Percentiles rank a stretch among this genome's conserved stretches.
Evolutionary conservation across 2,113 vertebrate species (phyloP).

Genomic region (Callorhinus ursinus): DNA sequence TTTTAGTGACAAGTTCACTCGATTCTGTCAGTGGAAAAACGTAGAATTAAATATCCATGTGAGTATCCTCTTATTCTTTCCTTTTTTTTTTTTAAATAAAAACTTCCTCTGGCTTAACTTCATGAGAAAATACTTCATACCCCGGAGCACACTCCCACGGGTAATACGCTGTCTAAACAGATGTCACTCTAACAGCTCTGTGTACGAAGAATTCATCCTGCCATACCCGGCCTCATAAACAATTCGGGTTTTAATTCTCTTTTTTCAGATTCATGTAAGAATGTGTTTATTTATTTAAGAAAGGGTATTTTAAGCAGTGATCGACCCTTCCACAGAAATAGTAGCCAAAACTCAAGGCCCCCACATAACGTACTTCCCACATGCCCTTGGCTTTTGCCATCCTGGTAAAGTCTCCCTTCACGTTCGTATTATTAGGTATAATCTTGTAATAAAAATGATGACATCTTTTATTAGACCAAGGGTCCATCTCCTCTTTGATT

Average conservation of each 20-base stretch:
- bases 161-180: not conserved
- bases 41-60: slow-evolving; percentile 99
- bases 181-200: not conserved
- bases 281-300: not conserved
- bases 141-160: not conserved
- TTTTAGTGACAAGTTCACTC: slow-evolving; percentile 96
- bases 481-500: not conserved
- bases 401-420: not conserved
- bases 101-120: slow-evolving; percentile 36
- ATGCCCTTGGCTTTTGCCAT: not conserved
- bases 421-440: not conserved
- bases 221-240: not conserved
- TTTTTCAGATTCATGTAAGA: not conserved
- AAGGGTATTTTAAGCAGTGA: slow-evolving; percentile 5
- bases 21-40: slow-evolving; percentile 99
- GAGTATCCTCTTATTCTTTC: slow-evolving; percentile 83
- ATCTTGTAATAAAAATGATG: not conserved
- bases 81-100: slow-evolving; percentile 12
- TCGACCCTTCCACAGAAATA: not conserved
- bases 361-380: fast-evolving
- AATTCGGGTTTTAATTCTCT: not conserved
- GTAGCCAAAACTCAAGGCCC: not conserved
- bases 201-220: not conserved
- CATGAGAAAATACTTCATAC: slow-evolving; percentile 60
- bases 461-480: not conserved